A percentile compares a stretch with the other conserved stretches of the same genome.
Conservation (phyloP, 2,797 vertebrate genomes). For the Phataginus tetradactyla region DNA sequence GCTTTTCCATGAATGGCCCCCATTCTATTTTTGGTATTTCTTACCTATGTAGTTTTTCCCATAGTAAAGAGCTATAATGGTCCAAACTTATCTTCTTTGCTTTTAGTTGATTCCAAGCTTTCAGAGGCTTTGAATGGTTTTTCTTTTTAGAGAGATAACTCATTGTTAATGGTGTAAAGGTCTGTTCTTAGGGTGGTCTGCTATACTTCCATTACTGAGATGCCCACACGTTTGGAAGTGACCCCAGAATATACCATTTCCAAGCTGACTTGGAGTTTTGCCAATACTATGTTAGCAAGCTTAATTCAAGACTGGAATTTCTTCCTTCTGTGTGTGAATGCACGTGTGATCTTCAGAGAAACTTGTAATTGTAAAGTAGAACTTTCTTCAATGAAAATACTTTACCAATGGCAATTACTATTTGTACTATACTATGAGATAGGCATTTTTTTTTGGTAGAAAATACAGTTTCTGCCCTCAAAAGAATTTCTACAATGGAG, state of each 20-base stretch:
- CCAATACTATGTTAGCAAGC: not conserved
- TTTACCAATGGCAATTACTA: not conserved
- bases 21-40: not conserved
- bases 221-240: not conserved
- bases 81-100: not conserved
- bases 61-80: not conserved
- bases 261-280: conserved; percentile 1
- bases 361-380: not conserved
- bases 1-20: not conserved
- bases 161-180: not conserved
- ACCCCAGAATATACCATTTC: not conserved
- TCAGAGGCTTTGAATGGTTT: not conserved
- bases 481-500: conserved; percentile 3
- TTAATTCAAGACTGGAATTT: not conserved
- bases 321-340: not conserved
- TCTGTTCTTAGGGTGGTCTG: not conserved
- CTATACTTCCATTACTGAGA: not conserved
- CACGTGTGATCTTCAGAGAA: not conserved
- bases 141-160: not conserved
- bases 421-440: not conserved
- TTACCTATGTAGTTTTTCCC: not conserved
- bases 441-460: not conserved
- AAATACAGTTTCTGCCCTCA: not conserved
- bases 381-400: not conserved
- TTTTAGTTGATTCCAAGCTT: not conserved